Evolutionary conservation across 2,888 invertebrate genomes (phyloP), one percentile per base, ranked within the genome.

Genomic region (Eristalis arbustorum): DNA sequence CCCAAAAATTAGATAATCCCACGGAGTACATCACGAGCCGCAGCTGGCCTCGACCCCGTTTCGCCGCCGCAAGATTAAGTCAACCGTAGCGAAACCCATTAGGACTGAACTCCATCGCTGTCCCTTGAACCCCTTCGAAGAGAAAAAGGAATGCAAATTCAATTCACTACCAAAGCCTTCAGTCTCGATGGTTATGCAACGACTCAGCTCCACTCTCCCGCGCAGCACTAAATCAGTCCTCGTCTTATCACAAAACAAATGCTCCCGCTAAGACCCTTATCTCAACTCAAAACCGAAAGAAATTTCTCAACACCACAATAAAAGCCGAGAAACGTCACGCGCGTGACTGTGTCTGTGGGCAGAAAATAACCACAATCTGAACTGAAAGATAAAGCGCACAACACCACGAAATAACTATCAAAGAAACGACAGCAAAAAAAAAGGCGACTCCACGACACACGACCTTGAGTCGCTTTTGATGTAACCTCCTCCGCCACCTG

Each of bases 211-310:
- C n/a, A 28, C 34, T 61, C 57, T 31, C 62, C n/a, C 1, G 3
- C n/a, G 28, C n/a, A 31, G 18, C 28, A 18, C n/a, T 5, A 62
- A 62, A 62, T 31, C 31, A 31, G 59, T 72, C 66, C 66, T 66
- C 72, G 61, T 79, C 79, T 79, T 73, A 73, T 79, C 79, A 67
- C 22, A 34, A 62, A 79, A 79, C 61, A 73, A 78, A 68, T 61
- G 42, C 69, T 28, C 18, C 63, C 11, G 71, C 59, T 42, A 59
- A 78, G 37, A 31, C 59, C 64, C 78, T 78, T 78, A 78, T 78
- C 78, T 66, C 61, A 13, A 5, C 23, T 25, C 13, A 23, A 13
- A 59, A 59, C n/a, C 49, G 18, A 49, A 49, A 67, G 13, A 67
- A 66, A 66, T 57, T 49, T 59, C 23, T 28, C 62, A 67, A 75